Evolutionary conservation across 2,113 vertebrate species (phyloP).

Genomic region (Mohoua ochrocephala): DNA sequence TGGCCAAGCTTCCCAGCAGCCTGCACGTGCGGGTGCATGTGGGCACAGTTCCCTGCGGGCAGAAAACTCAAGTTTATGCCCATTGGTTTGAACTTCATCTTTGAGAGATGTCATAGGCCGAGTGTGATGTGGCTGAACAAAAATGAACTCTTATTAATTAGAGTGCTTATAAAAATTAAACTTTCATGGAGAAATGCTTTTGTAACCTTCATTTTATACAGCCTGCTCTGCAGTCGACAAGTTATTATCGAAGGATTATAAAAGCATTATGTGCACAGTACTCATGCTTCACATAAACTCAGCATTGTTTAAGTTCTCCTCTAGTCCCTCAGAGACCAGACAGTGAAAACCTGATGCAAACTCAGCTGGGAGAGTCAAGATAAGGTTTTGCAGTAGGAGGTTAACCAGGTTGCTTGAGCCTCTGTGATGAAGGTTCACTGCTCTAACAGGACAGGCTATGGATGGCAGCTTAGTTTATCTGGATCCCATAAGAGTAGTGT

Average conservation of each 20-base stretch:
- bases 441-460: neutral
- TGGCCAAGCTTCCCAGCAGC: neutral
- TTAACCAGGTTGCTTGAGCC: neutral
- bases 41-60: neutral
- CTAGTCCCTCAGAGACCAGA: neutral
- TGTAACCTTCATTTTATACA: neutral
- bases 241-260: neutral
- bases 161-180: neutral
- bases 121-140: neutral
- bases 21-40: fast-evolving
- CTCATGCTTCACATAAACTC: neutral
- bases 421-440: neutral
- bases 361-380: neutral
- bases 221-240: neutral
- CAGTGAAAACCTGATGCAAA: neutral
- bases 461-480: neutral
- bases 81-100: neutral
- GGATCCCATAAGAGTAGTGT: neutral
- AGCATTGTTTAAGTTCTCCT: neutral
- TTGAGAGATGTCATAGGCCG: neutral
- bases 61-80: neutral
- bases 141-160: neutral
- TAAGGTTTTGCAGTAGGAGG: neutral
- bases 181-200: neutral
- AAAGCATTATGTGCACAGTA: neutral